Base-by-base conservation (phyloP, 2,888 invertebrate species). In the Poecilobothrus nobilitatus region DNA sequence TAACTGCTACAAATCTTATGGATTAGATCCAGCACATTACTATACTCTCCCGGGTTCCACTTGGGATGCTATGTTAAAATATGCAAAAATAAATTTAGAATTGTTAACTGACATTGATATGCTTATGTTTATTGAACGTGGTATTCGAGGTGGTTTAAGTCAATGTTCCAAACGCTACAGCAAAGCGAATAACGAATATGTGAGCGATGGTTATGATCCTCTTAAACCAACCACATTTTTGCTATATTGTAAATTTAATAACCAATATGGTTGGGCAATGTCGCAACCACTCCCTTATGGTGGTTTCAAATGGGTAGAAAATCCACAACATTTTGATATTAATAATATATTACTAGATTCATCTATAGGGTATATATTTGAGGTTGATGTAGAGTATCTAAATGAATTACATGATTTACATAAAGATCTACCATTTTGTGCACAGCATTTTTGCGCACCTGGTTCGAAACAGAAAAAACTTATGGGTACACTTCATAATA, bases 11-110 rank as follows among this genome's bases (percentile, higher is more conserved):
- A 1, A 18, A 12, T 65, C 66, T 18, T 68, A 68, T 33, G 1
- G 20, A 5, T 41, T 69, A 20, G 69, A 69, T 62, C 67, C 69
- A 2, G 66, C 67, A 22, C 65, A 68, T 20, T 69, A 67, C 37
- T 67, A 62, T 5, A 69, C 67, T n/a, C 15, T 27, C 1, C 65
- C 69, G 15, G 67, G 67, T 15, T 65, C 64, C 0, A 65, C 65
- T 34, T 68, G 68, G 68, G 66, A 68, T 66, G 68, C 68, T 7
- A 63, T 63, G 63, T 21, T 63, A 63, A 63, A 63, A 63, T 20
- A 20, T 10, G 15, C 73, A 73, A 68, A 74, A 72, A 20, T 74
- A 75, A 70, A 73, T 75, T 21, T 61, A 63, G 63, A 63, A 22
- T 63, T 63, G 10, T 21, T 63, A 12, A 63, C 63, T 20, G 63